Conservation (phyloP, 92 coral and sea anemone species). For the Phenganax subtilis region DNA sequence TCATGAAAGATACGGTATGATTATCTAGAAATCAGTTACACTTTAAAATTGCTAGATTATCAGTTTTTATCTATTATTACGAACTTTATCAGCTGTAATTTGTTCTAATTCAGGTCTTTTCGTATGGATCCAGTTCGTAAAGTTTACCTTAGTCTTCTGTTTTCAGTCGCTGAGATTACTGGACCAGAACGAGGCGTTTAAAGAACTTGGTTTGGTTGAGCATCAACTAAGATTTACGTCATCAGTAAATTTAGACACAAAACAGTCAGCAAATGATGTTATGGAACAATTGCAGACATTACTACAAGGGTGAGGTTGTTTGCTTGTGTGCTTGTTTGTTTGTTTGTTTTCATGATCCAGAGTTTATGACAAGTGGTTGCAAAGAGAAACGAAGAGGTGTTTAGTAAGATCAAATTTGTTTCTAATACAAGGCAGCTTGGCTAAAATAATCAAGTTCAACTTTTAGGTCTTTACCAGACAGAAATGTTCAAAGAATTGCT, state of each 20-base stretch:
- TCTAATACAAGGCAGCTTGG: too few relatives aligned
- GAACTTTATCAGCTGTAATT: too few relatives aligned
- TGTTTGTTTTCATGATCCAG: background rate
- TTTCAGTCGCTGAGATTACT: conserved; percentile 68
- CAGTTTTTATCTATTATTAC: too few relatives aligned
- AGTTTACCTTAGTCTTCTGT: background rate
- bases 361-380: background rate
- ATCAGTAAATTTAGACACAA: conserved; percentile 76
- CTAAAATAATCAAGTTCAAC: background rate
- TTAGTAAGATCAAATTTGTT: too few relatives aligned
- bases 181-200: conserved; percentile 82
- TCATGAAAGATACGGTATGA: conserved; percentile 88
- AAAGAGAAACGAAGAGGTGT: too few relatives aligned
- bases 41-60: background rate
- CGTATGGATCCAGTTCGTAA: background rate
- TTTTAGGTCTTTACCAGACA: conserved; percentile 75
- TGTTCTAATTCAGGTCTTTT: background rate
- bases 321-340: background rate
- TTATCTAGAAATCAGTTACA: background rate
- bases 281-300: conserved; percentile 75
- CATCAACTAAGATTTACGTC: conserved; percentile 93
- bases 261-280: conserved; percentile 61
- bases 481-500: conserved; percentile 73
- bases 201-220: conserved; percentile 85
- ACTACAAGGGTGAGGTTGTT: conserved; percentile 62